Percentiles rank a stretch among this genome's conserved stretches.
These are phyloP conservation scores for Ligdia adustata DNA, from an alignment of 2,888 invertebrate species.

Conservation along the genomic window DNA sequence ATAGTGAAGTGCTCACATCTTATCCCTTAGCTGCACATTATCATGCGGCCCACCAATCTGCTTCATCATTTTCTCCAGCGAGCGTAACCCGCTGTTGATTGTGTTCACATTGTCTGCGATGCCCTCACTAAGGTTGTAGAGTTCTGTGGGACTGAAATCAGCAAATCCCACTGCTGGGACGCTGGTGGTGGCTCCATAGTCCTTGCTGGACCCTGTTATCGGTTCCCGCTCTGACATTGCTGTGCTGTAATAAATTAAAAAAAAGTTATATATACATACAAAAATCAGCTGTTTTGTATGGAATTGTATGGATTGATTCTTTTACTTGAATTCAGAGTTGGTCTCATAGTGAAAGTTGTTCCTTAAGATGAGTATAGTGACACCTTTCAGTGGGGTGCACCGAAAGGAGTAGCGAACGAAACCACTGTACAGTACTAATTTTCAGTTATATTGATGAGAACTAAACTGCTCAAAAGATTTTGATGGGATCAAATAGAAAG, in stretches of 20 bases:
- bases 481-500: too few species aligned
- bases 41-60: constrained; percentile 90
- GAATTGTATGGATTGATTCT: too few species aligned
- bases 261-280: too few species aligned
- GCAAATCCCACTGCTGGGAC: constrained; percentile 88
- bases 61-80: constrained; percentile 89
- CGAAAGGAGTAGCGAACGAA: too few species aligned
- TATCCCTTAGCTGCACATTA: constrained; percentile 82
- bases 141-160: constrained; percentile 89
- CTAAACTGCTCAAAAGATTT: too few species aligned
- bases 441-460: too few species aligned
- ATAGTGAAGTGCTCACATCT: constrained; percentile 69
- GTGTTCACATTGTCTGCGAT: constrained; percentile 92
- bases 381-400: too few species aligned
- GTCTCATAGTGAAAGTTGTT: too few species aligned
- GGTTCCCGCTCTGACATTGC: constrained; percentile 73
- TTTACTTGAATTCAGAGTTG: too few species aligned
- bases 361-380: too few species aligned
- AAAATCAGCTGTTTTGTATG: too few species aligned
- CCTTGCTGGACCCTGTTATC: constrained; percentile 66
- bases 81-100: constrained; percentile 89
- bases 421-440: too few species aligned
- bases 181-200: constrained; percentile 74
- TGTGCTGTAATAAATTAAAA: constrained; percentile 19
- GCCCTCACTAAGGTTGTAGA: constrained; percentile 91